phyloP scores from a whole-genome alignment of 2,113 vertebrate species.

The Acrocephalus arundinaceus region DNA sequence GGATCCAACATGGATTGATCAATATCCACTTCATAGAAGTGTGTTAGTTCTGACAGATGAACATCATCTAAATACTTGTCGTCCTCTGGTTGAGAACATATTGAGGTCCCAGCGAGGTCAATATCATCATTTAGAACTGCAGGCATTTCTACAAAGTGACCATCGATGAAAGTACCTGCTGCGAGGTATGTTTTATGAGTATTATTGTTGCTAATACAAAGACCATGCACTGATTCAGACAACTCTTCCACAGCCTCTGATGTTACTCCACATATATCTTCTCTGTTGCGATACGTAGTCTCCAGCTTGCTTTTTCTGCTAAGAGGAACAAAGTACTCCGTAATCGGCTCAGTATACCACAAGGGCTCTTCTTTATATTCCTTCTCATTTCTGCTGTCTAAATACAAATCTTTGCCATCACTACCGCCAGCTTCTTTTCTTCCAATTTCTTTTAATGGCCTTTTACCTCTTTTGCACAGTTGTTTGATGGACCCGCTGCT shows the following conservation, averaged over 20 bases:
- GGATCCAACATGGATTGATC: conserved; percentile 99
- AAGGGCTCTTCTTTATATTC: conserved; percentile 96
- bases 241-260: conserved; percentile 81
- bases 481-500: conserved; percentile 79
- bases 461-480: conserved; percentile 89
- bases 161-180: conserved; percentile 96
- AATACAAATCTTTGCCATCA: conserved; percentile 78
- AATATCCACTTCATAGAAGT: conserved; percentile 99
- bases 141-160: conserved; percentile 97
- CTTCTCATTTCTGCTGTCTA: conserved; percentile 81
- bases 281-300: conserved; percentile 91
- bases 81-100: conserved; percentile 94
- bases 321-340: conserved; percentile 92
- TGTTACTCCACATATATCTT: conserved; percentile 73
- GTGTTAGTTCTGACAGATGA: conserved; percentile 97
- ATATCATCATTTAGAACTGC: conserved; percentile 85
- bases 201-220: conserved; percentile 86
- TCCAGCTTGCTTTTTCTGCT: conserved; percentile 95
- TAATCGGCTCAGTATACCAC: conserved; percentile 98
- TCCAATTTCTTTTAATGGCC: conserved; percentile 84
- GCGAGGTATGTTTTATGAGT: conserved; percentile 92
- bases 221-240: conserved; percentile 87
- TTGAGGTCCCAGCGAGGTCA: conserved; percentile 88
- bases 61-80: conserved; percentile 93
- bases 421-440: conserved; percentile 80